These are phyloP conservation scores for Peromyscus maniculatus DNA, from an alignment of 2,113 vertebrate species.

Conservation along the genomic window DNA sequence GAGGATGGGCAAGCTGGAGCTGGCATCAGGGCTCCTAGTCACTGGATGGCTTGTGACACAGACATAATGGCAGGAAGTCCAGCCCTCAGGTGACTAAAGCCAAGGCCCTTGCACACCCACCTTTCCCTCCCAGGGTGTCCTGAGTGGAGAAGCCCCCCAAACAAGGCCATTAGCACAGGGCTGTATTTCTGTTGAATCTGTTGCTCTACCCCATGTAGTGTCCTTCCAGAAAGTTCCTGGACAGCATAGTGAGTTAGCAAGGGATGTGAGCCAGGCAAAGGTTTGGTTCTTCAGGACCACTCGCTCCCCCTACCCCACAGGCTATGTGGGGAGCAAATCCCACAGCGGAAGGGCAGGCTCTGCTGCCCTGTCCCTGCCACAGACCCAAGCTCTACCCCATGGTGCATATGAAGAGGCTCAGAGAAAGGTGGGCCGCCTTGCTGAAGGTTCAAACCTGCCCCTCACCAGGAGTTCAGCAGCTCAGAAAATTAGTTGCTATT, in stretches of 20 bases:
- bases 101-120: not conserved
- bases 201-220: not conserved
- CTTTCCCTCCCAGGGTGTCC: not conserved
- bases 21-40: not conserved
- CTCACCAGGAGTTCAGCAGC: not conserved
- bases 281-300: not conserved
- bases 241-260: not conserved
- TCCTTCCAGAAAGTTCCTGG: not conserved
- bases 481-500: not conserved
- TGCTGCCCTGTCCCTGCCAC: not conserved
- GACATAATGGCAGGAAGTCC: rapidly evolving
- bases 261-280: not conserved
- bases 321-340: not conserved
- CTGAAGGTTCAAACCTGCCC: no score
- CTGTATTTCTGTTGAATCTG: no score
- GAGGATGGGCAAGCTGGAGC: not conserved
- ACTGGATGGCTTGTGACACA: rapidly evolving
- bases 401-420: not conserved
- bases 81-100: not conserved
- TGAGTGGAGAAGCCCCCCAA: not conserved
- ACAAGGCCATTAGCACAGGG: not conserved
- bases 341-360: not conserved
- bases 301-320: not conserved
- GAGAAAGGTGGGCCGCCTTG: not conserved
- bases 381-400: not conserved